Conservation (phyloP, 2,113 vertebrate species). For the Ptychochromis oligacanthus region DNA sequence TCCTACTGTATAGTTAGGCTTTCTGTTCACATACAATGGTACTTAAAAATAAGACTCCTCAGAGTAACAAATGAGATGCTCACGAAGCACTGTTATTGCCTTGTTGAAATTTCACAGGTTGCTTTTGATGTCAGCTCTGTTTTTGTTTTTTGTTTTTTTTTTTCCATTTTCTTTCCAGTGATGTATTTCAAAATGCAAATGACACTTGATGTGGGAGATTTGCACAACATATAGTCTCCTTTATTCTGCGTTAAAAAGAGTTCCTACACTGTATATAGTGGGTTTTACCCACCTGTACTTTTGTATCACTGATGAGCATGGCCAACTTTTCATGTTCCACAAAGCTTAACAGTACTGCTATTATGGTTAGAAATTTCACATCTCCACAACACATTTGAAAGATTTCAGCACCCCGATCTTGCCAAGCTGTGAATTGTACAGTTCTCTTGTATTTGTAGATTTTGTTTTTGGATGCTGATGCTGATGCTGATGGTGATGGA, state of each 20-base stretch:
- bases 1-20: slow-evolving; percentile 55
- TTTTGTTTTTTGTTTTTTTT: not conserved
- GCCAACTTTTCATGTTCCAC: slow-evolving; percentile 56
- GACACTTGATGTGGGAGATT: slow-evolving; percentile 64
- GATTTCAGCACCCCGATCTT: slow-evolving; percentile 74
- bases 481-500: not conserved
- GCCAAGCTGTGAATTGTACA: slow-evolving; percentile 86
- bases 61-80: slow-evolving; percentile 26
- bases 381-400: slow-evolving; percentile 56
- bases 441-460: slow-evolving; percentile 80
- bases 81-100: slow-evolving; percentile 62
- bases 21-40: slow-evolving; percentile 43
- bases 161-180: slow-evolving; percentile 22
- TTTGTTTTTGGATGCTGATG: slow-evolving; percentile 46
- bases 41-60: slow-evolving; percentile 25
- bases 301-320: slow-evolving; percentile 62
- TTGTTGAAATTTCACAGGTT: slow-evolving; percentile 46
- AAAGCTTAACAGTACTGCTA: slow-evolving; percentile 47
- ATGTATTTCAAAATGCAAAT: slow-evolving; percentile 51
- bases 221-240: slow-evolving; percentile 68
- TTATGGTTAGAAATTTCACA: slow-evolving; percentile 41
- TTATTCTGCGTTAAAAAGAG: slow-evolving; percentile 37
- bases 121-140: slow-evolving; percentile 22
- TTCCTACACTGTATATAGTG: slow-evolving; percentile 57
- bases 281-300: slow-evolving; percentile 34